Evolutionary conservation across 30 jellyfish, hydroid and myxozoan genomes (phyloP).

Genomic region (Euphysa ruthae): DNA sequence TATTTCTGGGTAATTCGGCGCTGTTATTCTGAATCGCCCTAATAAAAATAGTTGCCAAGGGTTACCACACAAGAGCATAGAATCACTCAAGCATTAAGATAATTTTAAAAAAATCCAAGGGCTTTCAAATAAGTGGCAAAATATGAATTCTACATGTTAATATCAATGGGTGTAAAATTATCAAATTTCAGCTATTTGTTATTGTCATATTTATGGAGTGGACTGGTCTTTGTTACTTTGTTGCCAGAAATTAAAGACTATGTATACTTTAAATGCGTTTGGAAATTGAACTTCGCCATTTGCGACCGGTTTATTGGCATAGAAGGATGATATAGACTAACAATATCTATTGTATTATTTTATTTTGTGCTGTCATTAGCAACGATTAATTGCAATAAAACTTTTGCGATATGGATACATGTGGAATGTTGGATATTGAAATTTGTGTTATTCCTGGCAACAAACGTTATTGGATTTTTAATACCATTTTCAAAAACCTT

Average conservation of each 20-base stretch:
- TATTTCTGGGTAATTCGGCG: too few species aligned
- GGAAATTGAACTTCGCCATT: conserved; percentile 8
- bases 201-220: conserved; percentile 23
- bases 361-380: conserved; percentile 30
- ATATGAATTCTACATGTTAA: too few species aligned
- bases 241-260: conserved; percentile 46
- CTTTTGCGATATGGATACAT: conserved; percentile 29
- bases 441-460: conserved; percentile 35
- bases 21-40: too few species aligned
- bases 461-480: conserved; percentile 33
- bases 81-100: too few species aligned
- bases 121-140: too few species aligned
- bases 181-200: conserved; percentile 4
- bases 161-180: conserved; percentile 3
- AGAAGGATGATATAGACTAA: conserved; percentile 74
- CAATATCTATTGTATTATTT: conserved; percentile 32
- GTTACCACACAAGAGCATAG: too few species aligned
- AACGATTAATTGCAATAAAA: conserved; percentile 36
- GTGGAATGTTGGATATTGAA: conserved; percentile 61
- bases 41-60: too few species aligned
- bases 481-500: conserved; percentile 47
- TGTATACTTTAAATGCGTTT: conserved; percentile 38
- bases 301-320: conserved; percentile 68
- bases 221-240: conserved; percentile 34
- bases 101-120: too few species aligned